Base-by-base conservation (phyloP, 2,797 vertebrate genomes). In the Pseudochirops cupreus region DNA sequence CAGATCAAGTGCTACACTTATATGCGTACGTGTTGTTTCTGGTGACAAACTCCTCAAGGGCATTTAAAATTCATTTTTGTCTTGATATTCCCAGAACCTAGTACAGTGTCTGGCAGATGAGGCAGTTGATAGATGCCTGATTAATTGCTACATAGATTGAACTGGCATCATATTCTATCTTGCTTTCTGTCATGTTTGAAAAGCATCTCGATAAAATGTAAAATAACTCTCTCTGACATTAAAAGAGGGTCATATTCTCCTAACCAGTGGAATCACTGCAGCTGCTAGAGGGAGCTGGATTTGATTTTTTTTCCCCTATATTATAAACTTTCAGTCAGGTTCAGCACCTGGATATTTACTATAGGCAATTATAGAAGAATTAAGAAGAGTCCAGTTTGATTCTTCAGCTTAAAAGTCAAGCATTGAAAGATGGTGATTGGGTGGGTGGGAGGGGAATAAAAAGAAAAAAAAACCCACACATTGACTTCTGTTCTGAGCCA, bases 271-370 rank as follows among this genome's bases (percentile, higher is more conserved):
- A 94, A 93, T 96, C 89, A 94, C 94, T 91, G 91, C 94, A 94
- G 97, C 95, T 97, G 96, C 93, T 55, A 96, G 97, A 97, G 58
- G 95, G 90, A 91, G 53, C 91, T 97, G 95, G 94, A 95, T 87
- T 58, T 92, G 90, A 46, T 93, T 95, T 91, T 53, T 21, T 52
- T 56, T 96, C 14, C 2, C 92, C 96, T 97, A 94, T 95, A 94
- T 97, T 95, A 96, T 93, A 95, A 95, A 55, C 2, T 59, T 90
- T 89, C 92, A 97, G 94, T 67, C 91, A 91, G 16, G 87, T 92
- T 94, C 94, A 95, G 91, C 57, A 95, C 92, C 67, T 95, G 93
- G 92, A 95, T 97, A 97, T 97, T 97, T 98, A 96, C 97, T 96
- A 96, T 52, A 93, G 91, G 46, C 92, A 96, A 96, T 94, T 67